Evolutionary conservation across 2,113 vertebrate species (phyloP).

Genomic region (Amphiprion percula): DNA sequence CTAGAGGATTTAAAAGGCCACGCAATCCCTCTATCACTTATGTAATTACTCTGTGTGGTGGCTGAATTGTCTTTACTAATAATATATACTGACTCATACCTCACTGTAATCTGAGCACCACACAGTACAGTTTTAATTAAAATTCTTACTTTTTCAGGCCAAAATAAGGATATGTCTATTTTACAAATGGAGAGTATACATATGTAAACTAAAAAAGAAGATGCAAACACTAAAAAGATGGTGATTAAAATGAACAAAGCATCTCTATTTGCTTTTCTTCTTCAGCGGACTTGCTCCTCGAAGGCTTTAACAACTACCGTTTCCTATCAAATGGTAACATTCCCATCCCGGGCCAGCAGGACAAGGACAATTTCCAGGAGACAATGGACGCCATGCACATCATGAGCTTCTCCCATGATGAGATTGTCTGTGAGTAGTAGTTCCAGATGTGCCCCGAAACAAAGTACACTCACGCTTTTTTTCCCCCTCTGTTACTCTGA

Average conservation of each 20-base stretch:
- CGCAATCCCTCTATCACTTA: background rate
- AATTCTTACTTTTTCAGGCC: no score
- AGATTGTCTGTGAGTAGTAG: constrained; percentile 91
- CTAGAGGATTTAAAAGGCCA: background rate
- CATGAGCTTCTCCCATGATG: constrained; percentile 98
- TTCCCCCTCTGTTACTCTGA: background rate
- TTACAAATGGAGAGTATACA: background rate
- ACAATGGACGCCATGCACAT: constrained; percentile 99
- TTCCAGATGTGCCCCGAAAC: constrained; percentile 28
- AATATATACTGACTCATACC: no score
- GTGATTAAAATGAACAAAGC: background rate
- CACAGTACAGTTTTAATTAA: no score
- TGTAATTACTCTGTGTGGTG: background rate
- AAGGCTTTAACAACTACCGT: constrained; percentile 94
- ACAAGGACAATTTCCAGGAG: constrained; percentile 99
- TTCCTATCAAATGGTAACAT: constrained; percentile 98
- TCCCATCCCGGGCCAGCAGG: constrained; percentile 97
- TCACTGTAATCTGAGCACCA: no score
- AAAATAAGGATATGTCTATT: background rate
- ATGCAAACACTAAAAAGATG: background rate
- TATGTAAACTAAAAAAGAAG: background rate
- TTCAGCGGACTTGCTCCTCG: constrained; percentile 93
- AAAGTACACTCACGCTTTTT: background rate
- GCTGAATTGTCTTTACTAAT: no score
- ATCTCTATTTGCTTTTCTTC: constrained; percentile 9